Percentiles rank a stretch among this genome's conserved stretches.
Conservation (phyloP, 2,113 vertebrate species). For the human region GRCh38 chr4:37250501-37251000, state of each 20-base stretch:
- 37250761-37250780: background rate
- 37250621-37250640: background rate
- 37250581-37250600: background rate
- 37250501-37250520: background rate
- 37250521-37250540: background rate
- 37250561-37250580: background rate
- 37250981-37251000: background rate
- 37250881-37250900: background rate
- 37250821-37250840: background rate
- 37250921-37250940: background rate
- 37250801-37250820: background rate
- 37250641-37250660: fast-evolving
- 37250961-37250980: background rate
- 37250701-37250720: background rate
- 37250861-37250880: background rate
- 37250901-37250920: background rate
- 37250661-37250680: background rate
- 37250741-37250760: background rate
- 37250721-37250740: background rate
- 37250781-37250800: background rate
- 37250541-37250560: background rate
- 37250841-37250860: background rate
- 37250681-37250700: background rate
- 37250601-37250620: background rate
- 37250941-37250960: background rate